Evolutionary conservation across 2,797 vertebrate genomes (phyloP).

Genomic region (Astyanax mexicanus): DNA sequence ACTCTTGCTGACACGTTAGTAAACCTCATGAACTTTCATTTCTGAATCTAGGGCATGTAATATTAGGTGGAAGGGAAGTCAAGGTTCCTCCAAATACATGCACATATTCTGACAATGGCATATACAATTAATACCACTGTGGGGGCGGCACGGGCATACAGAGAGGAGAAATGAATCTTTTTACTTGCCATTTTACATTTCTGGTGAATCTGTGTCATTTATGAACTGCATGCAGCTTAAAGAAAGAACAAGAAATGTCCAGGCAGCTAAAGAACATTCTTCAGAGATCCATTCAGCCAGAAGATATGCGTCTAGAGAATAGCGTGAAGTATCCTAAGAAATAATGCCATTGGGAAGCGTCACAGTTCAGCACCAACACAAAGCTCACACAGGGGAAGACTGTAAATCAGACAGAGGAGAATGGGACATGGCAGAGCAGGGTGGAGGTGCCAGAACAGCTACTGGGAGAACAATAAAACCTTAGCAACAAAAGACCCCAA

Average conservation of each 20-base stretch:
- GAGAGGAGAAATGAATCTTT: not conserved
- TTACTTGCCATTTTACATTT: conserved; percentile 3
- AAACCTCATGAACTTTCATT: conserved; percentile 21
- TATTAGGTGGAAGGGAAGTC: conserved; percentile 35
- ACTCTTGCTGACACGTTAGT: not conserved
- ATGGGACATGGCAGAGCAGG: conserved; percentile 17
- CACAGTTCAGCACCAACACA: conserved; percentile 1
- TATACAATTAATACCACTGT: not conserved
- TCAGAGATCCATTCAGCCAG: conserved; percentile 5
- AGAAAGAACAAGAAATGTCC: not conserved
- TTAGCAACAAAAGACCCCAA: conserved; percentile 15
- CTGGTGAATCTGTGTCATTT: conserved; percentile 4
- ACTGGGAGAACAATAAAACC: conserved; percentile 25
- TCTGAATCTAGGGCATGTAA: conserved; percentile 1
- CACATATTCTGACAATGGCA: conserved; percentile 20
- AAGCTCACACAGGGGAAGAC: conserved; percentile 6
- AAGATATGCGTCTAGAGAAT: not conserved
- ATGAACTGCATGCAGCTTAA: not conserved
- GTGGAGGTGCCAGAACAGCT: conserved; percentile 20
- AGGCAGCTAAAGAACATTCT: not conserved
- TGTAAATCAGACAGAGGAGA: conserved; percentile 33
- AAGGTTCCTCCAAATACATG: not conserved
- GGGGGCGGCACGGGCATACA: not conserved
- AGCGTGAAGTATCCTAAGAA: conserved; percentile 23
- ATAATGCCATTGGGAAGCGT: conserved; percentile 11